Conservation (phyloP, 2,888 invertebrate genomes). For the Metellina segmentata region DNA sequence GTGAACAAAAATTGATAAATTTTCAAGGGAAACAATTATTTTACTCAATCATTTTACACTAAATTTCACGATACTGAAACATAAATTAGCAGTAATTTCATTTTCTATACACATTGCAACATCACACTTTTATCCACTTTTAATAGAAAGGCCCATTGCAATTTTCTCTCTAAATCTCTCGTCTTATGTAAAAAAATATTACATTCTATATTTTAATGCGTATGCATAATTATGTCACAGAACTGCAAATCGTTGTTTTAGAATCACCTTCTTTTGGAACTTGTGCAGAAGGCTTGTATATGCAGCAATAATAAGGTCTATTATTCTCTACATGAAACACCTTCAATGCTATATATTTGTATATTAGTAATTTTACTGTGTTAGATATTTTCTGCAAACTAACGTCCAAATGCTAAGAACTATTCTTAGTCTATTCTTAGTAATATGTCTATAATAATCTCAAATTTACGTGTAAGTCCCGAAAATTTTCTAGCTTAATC, state of each 20-base stretch:
- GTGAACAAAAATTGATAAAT: background rate
- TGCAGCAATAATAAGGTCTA: slow-evolving; percentile 29
- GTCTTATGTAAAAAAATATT: slow-evolving; percentile 51
- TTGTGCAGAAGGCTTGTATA: slow-evolving; percentile 54
- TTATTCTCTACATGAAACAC: slow-evolving; percentile 29
- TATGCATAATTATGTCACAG: slow-evolving; percentile 55
- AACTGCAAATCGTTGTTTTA: slow-evolving; percentile 58
- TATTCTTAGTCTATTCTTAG: slow-evolving; percentile 16
- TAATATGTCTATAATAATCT: slow-evolving; percentile 25
- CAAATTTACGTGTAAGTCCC: background rate
- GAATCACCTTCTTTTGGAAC: slow-evolving; percentile 52
- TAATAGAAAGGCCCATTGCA: slow-evolving; percentile 29
- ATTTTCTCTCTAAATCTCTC: slow-evolving; percentile 20
- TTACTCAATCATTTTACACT: background rate
- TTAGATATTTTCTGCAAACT: slow-evolving; percentile 31
- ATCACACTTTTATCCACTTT: background rate
- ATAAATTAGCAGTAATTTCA: background rate
- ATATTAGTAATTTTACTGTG: slow-evolving; percentile 13
- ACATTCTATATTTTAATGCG: slow-evolving; percentile 51
- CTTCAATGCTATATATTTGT: slow-evolving; percentile 29
- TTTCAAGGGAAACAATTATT: background rate
- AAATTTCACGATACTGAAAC: background rate
- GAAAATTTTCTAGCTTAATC: slow-evolving; percentile 18
- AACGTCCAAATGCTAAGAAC: slow-evolving; percentile 29
- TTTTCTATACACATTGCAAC: slow-evolving; percentile 12